These are phyloP conservation scores for Netelia melanura DNA, from an alignment of 2,888 invertebrate species.

Conservation along the genomic window DNA sequence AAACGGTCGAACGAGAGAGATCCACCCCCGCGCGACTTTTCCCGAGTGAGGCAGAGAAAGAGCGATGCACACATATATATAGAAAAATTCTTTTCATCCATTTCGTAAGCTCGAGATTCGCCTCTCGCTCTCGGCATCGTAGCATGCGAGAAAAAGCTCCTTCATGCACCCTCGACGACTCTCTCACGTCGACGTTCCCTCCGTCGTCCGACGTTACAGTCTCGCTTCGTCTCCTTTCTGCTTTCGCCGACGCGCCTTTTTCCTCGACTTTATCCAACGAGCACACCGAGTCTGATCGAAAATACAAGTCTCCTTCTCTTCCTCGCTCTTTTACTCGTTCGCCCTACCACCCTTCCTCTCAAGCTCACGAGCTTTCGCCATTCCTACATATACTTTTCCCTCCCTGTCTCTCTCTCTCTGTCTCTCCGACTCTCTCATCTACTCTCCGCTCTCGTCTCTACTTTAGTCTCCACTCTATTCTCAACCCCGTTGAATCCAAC, in stretches of 20 bases:
- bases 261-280: constrained; percentile 16
- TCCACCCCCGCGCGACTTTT: constrained; percentile 61
- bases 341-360: background rate
- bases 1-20: constrained; percentile 74
- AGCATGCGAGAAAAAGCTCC: constrained; percentile 48
- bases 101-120: constrained; percentile 9
- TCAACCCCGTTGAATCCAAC: constrained; percentile 56
- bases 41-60: background rate
- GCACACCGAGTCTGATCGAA: constrained; percentile 44
- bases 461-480: constrained; percentile 52
- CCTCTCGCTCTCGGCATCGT: constrained; percentile 12
- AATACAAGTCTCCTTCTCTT: constrained; percentile 53
- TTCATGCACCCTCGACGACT: constrained; percentile 39
- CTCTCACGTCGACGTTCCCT: background rate
- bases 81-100: background rate
- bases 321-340: constrained; percentile 7
- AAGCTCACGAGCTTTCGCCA: constrained; percentile 23
- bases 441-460: constrained; percentile 39
- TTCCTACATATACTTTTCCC: constrained; percentile 25
- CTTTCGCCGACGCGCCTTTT: constrained; percentile 18
- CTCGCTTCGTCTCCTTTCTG: background rate
- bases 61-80: background rate
- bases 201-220: background rate
- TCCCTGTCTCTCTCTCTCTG: background rate
- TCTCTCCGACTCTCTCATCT: constrained; percentile 43